Conservation (phyloP, 2,888 invertebrate genomes). For the Atrina japonica region DNA sequence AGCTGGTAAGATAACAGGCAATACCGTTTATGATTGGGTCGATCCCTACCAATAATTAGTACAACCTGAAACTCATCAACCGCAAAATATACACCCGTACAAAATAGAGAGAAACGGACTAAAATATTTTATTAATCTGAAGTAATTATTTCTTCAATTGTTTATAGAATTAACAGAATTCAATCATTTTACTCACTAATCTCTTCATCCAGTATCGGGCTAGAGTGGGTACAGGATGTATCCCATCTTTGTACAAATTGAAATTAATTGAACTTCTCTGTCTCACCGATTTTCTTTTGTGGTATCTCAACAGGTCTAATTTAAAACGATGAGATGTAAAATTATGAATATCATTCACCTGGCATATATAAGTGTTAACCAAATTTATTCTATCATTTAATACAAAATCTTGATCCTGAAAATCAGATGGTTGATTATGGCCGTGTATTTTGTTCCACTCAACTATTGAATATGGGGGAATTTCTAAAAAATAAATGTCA, state of each 20-base stretch:
- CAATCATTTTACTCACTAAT: background rate
- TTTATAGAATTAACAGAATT: too few relatives aligned
- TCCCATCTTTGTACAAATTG: background rate
- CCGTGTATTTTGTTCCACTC: background rate
- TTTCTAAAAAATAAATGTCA: constrained; percentile 11
- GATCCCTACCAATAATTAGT: too few relatives aligned
- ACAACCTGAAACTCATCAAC: too few relatives aligned
- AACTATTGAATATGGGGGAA: background rate
- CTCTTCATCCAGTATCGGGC: constrained; percentile 1
- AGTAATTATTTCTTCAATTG: too few relatives aligned
- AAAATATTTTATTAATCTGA: too few relatives aligned
- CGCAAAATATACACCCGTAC: too few relatives aligned
- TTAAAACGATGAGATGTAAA: background rate
- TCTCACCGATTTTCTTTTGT: background rate
- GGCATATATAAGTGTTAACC: background rate
- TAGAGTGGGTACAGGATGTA: background rate
- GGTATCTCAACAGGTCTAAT: background rate
- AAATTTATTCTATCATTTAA: background rate
- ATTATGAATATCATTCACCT: background rate
- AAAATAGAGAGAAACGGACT: too few relatives aligned
- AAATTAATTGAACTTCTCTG: background rate
- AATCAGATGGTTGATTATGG: background rate
- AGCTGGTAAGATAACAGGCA: too few relatives aligned
- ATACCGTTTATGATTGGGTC: too few relatives aligned
- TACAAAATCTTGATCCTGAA: background rate